phyloP scores from a whole-genome alignment of 2,113 vertebrate species.

The Crypturellus undulatus region DNA sequence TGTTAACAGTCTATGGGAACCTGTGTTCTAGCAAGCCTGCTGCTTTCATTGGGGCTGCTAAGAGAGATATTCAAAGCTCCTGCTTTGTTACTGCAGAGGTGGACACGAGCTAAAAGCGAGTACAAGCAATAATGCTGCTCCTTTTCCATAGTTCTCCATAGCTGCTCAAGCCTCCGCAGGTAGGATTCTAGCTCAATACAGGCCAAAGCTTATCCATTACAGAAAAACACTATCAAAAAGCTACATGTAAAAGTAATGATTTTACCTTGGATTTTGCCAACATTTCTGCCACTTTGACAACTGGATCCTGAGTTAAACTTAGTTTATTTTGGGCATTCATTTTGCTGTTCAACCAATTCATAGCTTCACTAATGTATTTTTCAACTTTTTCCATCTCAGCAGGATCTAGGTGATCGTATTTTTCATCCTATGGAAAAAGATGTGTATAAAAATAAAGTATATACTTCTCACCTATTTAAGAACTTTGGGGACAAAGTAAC shows the following conservation, averaged over 20 bases:
- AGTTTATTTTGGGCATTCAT: conserved; percentile 94
- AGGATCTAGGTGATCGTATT: conserved; percentile 85
- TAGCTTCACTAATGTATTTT: conserved; percentile 86
- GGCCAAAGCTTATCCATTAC: neutral
- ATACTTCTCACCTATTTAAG: neutral
- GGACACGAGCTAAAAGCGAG: neutral
- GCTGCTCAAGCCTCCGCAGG: neutral
- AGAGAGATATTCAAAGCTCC: neutral
- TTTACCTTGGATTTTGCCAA: conserved; percentile 89
- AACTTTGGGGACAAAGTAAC: accelerated
- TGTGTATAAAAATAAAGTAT: neutral
- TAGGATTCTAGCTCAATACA: neutral
- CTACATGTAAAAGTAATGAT: neutral
- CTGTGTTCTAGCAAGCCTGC: neutral
- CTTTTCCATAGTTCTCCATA: accelerated
- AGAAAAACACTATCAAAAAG: neutral
- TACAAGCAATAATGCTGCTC: neutral
- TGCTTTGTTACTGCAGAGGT: neutral
- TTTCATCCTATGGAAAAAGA: conserved; percentile 85
- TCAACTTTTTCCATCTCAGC: conserved; percentile 89
- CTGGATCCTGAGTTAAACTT: conserved; percentile 87
- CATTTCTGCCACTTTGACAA: conserved; percentile 93
- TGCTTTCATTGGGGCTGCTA: neutral
- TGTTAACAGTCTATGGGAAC: neutral
- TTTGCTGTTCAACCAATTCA: conserved; percentile 92